Conservation (phyloP, 1,140 invertebrate species). For the Pogonomyrmex californicus region DNA sequence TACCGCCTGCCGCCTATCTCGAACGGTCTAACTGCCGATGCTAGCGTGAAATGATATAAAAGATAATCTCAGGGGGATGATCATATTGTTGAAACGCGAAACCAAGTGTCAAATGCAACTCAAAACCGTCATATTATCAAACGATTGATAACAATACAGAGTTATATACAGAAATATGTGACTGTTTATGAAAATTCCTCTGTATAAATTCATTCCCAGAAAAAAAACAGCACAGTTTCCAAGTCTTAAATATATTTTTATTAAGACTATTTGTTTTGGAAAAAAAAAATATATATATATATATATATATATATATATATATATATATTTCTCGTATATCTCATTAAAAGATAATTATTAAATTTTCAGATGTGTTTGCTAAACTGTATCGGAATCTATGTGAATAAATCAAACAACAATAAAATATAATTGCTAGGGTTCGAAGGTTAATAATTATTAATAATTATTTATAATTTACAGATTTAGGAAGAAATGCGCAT, state of each 20-base stretch:
- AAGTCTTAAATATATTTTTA: neutral
- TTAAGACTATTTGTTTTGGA: neutral
- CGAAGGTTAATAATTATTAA: neutral
- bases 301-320: too few relatives aligned
- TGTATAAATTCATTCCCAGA: neutral
- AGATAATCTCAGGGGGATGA: neutral
- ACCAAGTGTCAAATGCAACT: neutral
- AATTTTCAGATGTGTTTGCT: neutral
- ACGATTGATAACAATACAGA: neutral
- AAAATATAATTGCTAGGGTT: neutral
- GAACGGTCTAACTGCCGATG: neutral
- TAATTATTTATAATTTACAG: neutral
- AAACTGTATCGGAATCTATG: neutral
- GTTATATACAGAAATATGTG: neutral
- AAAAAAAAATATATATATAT: too few relatives aligned
- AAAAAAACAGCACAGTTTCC: neutral
- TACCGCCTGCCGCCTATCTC: neutral
- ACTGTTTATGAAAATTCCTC: neutral
- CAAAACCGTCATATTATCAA: neutral
- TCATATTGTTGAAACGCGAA: neutral
- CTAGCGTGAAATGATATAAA: neutral
- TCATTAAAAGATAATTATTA: neutral
- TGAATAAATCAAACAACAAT: neutral
- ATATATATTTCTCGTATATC: neutral
- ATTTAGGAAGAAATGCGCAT: slow-evolving; percentile 18